These are phyloP conservation scores for Neolamprologus hecqui DNA, from an alignment of 2,113 vertebrate genomes.

Conservation along the genomic window DNA sequence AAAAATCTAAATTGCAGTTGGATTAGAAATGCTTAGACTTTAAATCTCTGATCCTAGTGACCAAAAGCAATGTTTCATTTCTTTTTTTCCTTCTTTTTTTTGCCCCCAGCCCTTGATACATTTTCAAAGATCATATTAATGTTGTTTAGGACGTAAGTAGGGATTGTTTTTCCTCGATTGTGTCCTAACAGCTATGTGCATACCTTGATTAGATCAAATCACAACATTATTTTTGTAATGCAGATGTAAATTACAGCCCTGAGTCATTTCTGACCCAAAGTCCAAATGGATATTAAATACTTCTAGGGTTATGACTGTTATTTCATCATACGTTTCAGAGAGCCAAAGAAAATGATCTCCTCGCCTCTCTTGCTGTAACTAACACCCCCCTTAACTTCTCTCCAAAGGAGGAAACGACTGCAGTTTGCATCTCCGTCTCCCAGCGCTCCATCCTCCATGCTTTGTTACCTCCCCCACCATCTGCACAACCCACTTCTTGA, in stretches of 20 bases:
- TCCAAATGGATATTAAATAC: not conserved
- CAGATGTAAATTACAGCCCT: not conserved
- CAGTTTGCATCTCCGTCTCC: constrained; percentile 4
- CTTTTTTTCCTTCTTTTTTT: rapidly evolving
- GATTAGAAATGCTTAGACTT: not conserved
- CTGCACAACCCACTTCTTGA: not conserved
- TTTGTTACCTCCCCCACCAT: constrained; percentile 3
- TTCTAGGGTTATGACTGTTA: not conserved
- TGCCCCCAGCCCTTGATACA: not conserved
- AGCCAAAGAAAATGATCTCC: constrained; percentile 2
- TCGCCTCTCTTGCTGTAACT: not conserved
- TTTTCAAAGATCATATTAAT: not conserved
- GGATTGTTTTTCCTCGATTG: not conserved
- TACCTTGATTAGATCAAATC: not conserved
- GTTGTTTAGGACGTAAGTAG: not conserved
- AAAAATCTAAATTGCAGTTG: not conserved
- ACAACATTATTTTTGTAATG: not conserved
- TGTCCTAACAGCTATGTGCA: not conserved
- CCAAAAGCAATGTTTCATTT: not conserved
- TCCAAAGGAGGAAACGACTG: not conserved
- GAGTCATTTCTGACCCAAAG: not conserved
- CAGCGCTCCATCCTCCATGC: not conserved
- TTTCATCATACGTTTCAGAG: constrained; percentile 4
- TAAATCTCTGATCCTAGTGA: not conserved
- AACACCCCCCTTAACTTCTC: not conserved